Percentiles rank a stretch among this genome's conserved stretches.
Conservation (phyloP, 2,888 invertebrate species). For the Caenorhabditis uteleia region DNA sequence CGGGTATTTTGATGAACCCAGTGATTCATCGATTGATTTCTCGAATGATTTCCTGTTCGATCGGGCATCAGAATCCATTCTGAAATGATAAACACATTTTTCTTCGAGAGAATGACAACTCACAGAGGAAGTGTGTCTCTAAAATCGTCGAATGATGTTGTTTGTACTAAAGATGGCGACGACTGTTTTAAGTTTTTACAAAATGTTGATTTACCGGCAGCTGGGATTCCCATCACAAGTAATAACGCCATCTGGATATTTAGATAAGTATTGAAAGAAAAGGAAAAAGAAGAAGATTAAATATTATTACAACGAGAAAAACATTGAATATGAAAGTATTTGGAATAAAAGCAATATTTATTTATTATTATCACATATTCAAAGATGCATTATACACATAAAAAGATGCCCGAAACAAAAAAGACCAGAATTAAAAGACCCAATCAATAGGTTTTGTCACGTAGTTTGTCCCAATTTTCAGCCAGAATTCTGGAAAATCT, state of each 20-base stretch:
- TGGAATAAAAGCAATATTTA: too few relatives aligned
- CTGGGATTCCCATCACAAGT: constrained; percentile 44
- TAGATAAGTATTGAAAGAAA: neutral
- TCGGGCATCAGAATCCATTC: constrained; percentile 1
- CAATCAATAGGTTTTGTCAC: constrained; percentile 3
- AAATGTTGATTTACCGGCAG: constrained; percentile 40
- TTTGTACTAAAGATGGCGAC: constrained; percentile 7
- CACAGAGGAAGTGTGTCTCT: constrained; percentile 1
- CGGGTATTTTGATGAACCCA: neutral
- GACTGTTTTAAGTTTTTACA: constrained; percentile 7
- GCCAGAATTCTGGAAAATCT: constrained; percentile 21
- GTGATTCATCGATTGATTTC: constrained; percentile 2
- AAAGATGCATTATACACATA: too few relatives aligned
- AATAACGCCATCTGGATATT: constrained; percentile 42
- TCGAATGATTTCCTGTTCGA: constrained; percentile 17
- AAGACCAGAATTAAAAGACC: neutral
- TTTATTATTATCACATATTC: too few relatives aligned
- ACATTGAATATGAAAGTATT: too few relatives aligned
- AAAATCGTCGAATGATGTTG: constrained; percentile 31
- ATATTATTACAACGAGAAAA: too few relatives aligned
- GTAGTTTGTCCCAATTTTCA: constrained; percentile 32
- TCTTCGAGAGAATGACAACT: neutral
- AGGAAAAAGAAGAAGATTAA: neutral
- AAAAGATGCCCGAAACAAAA: constrained; percentile 1
- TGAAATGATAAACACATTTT: neutral